Conservation (phyloP, 2,797 vertebrate genomes). For the Lophotriccus pileatus region DNA sequence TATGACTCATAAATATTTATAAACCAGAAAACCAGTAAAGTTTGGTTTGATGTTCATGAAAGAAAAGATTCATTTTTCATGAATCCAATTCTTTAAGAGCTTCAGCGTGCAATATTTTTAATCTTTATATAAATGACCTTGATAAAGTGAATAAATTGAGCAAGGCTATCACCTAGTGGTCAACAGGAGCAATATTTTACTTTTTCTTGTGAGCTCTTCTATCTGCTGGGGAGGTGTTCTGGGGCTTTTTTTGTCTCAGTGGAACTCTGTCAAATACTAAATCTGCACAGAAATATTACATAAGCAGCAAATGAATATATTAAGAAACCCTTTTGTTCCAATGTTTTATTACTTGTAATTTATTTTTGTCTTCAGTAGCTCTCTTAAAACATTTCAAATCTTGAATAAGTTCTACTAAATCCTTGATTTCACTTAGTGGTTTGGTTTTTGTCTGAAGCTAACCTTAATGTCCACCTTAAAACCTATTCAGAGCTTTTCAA, state of each 20-base stretch:
- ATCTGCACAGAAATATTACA: neutral
- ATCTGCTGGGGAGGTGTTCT: neutral
- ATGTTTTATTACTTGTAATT: neutral
- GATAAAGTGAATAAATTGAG: conserved; percentile 64
- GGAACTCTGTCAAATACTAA: neutral
- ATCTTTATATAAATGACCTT: conserved; percentile 72
- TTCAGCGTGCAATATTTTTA: conserved; percentile 42
- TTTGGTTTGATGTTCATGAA: neutral
- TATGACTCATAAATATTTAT: conserved; percentile 26
- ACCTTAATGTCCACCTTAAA: neutral
- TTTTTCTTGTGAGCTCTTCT: neutral
- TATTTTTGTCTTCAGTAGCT: neutral
- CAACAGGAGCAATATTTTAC: neutral
- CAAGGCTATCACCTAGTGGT: conserved; percentile 72
- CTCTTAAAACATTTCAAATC: neutral
- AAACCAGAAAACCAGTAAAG: neutral
- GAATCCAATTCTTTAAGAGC: conserved; percentile 19
- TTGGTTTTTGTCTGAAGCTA: neutral
- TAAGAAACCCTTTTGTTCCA: neutral
- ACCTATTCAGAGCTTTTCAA: neutral
- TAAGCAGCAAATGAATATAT: neutral
- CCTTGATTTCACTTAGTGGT: neutral
- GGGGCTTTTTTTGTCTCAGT: neutral
- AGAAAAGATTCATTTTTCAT: neutral
- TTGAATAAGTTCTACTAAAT: neutral